These are phyloP conservation scores for Cheilosia grossa DNA, from an alignment of 2,888 invertebrate genomes.

Conservation along the genomic window DNA sequence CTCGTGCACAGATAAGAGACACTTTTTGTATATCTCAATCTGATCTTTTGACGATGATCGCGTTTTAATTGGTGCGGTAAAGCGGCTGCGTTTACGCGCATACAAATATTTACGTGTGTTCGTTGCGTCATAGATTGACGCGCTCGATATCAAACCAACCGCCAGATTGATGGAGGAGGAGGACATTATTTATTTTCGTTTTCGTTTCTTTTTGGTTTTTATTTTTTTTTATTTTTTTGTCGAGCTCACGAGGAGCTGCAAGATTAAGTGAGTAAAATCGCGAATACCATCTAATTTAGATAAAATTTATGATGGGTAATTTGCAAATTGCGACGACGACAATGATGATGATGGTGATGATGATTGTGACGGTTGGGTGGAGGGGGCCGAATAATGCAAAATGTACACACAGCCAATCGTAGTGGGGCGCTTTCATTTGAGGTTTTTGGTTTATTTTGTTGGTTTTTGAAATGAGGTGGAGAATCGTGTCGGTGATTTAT, in stretches of 20 bases:
- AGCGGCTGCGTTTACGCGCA: constrained; percentile 1
- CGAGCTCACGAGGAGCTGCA: not conserved
- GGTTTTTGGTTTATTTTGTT: constrained; percentile 26
- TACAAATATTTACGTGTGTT: constrained; percentile 43
- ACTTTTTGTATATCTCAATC: not conserved
- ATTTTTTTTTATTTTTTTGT: not conserved
- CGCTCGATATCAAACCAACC: constrained; percentile 21
- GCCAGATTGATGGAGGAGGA: not conserved
- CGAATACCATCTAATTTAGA: constrained; percentile 67
- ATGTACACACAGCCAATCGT: constrained; percentile 26
- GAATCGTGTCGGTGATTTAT: constrained; percentile 46
- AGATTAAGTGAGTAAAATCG: constrained; percentile 38
- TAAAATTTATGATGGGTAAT: constrained; percentile 69
- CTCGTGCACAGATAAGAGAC: constrained; percentile 18
- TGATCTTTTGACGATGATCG: constrained; percentile 49
- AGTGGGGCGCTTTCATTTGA: constrained; percentile 48
- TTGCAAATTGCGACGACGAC: constrained; percentile 53
- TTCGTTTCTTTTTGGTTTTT: not conserved
- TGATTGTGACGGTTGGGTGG: constrained; percentile 16
- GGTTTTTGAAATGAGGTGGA: constrained; percentile 33
- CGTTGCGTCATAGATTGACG: constrained; percentile 56
- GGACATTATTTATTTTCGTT: not conserved
- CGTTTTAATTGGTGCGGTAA: constrained; percentile 32
- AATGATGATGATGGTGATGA: constrained; percentile 17
- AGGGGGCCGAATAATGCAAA: not conserved